Evolutionary conservation across 2,888 invertebrate genomes (phyloP), one percentile per base, ranked within the genome.

Genomic region (Xanthorhoe designata): DNA sequence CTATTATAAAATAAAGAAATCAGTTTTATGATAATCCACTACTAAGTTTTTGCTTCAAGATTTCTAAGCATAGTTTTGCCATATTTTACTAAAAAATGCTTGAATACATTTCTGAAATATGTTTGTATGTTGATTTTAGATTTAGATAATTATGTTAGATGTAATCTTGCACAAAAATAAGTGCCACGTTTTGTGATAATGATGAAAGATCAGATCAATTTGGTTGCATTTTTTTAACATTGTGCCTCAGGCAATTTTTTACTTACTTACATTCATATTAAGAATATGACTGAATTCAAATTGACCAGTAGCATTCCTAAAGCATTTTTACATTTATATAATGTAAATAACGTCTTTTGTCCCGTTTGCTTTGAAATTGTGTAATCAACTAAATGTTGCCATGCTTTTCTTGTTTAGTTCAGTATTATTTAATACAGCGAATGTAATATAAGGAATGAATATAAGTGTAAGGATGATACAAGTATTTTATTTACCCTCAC

Each of bases 351-450:
- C 38, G 6, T 54, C 8, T 56, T 66, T 47, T 66, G 60, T 53
- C 51, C 58, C 9, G n/a, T 49, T 56, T 56, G 59, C 47, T 61
- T 61, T 63, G 4, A 52, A 59, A 54, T 47, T 58, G 50, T 68
- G 60, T 66, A 67, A 58, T 67, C 51, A 74, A 79, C 47, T 51
- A 67, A 70, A 64, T 71, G 70, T 78, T 82, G 81, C 83, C 80
- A 83, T 80, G 87, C 84, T 85, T 85, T 75, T 76, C 71, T 74
- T 78, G 66, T 82, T 83, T 83, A 79, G 74, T 83, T 82, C 79
- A 81, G 77, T 82, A 79, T 81, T 82, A 81, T 65, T 69, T 75
- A 72, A 78, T 76, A 80, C 84, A 82, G 82, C 82, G 80, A 87
- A 87, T 85, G 84, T 62, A 58, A 62, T 83, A 79, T 61, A 53